A percentile compares a stretch with the other conserved stretches of the same genome.
Conservation (phyloP, 2,797 vertebrate species). For the Chaenodraco wilsoni region DNA sequence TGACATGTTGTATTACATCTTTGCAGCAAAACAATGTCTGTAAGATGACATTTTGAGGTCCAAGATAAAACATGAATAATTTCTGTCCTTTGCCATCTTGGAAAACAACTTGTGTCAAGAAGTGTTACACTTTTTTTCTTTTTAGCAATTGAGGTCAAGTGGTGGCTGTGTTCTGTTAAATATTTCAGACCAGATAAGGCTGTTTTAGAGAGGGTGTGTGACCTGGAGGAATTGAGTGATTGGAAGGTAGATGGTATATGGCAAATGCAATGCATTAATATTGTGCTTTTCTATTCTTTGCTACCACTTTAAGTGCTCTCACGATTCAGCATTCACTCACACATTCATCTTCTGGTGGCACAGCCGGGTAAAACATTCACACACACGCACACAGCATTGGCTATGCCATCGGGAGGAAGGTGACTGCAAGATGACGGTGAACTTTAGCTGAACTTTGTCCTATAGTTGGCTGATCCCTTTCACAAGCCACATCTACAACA, state of each 20-base stretch:
- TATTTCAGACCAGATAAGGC: conserved; percentile 61
- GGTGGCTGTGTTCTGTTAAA: conserved; percentile 67
- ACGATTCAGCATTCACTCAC: too few relatives aligned
- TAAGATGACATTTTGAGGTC: conserved; percentile 22
- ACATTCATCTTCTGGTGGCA: too few relatives aligned
- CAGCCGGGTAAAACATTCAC: too few relatives aligned
- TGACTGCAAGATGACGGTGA: conserved; percentile 44
- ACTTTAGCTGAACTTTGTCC: conserved; percentile 63
- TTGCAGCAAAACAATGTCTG: conserved; percentile 1
- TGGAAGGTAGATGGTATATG: background rate
- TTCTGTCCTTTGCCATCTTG: conserved; percentile 7
- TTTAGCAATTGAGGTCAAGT: conserved; percentile 61
- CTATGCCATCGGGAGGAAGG: conserved; percentile 13
- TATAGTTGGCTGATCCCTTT: conserved; percentile 9
- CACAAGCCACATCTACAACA: background rate
- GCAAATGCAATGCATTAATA: too few relatives aligned
- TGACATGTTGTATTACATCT: conserved; percentile 28
- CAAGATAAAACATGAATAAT: conserved; percentile 17
- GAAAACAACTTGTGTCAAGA: conserved; percentile 21
- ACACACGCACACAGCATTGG: too few relatives aligned
- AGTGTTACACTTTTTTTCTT: conserved; percentile 12
- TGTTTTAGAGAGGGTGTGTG: conserved; percentile 48
- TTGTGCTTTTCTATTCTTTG: too few relatives aligned
- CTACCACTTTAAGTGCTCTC: too few relatives aligned
- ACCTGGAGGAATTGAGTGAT: conserved; percentile 34